phyloP scores from a whole-genome alignment of 2,888 invertebrate genomes.

The Lepidonotus clava region DNA sequence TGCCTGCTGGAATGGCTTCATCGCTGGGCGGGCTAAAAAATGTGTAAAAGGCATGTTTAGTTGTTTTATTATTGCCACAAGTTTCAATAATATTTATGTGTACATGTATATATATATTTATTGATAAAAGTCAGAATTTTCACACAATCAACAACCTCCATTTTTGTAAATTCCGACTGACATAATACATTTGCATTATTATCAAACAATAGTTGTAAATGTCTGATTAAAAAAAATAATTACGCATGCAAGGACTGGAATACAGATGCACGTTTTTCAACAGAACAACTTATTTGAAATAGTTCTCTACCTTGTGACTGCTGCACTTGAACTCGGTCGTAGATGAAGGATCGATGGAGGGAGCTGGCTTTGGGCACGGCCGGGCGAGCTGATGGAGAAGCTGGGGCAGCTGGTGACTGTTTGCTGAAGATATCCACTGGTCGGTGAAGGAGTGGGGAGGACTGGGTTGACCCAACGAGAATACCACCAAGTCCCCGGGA shows the following conservation, averaged over 20 bases:
- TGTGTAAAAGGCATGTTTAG: background rate
- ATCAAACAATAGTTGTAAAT: too few relatives aligned
- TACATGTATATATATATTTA: too few relatives aligned
- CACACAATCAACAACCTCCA: too few relatives aligned
- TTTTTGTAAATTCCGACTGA: too few relatives aligned
- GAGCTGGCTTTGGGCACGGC: background rate
- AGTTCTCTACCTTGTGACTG: background rate
- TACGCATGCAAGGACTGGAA: too few relatives aligned
- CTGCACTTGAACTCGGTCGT: conserved; percentile 23
- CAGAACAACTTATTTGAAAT: too few relatives aligned
- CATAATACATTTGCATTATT: too few relatives aligned
- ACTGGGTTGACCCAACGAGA: background rate
- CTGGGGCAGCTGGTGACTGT: background rate
- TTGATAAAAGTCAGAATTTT: too few relatives aligned
- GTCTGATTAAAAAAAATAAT: too few relatives aligned
- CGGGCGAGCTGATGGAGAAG: background rate
- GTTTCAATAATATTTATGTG: too few relatives aligned
- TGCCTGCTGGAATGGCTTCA: conserved; percentile 63
- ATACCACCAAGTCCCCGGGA: background rate
- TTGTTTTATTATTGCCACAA: background rate
- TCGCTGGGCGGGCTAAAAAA: background rate
- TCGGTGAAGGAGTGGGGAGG: conserved; percentile 5
- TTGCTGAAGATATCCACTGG: background rate
- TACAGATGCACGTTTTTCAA: too few relatives aligned
- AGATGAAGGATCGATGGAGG: conserved; percentile 26